A percentile compares a stretch with the other conserved stretches of the same genome.
Evolutionary conservation across 2,797 vertebrate species (phyloP).

Genomic region (Sciaenops ocellatus): DNA sequence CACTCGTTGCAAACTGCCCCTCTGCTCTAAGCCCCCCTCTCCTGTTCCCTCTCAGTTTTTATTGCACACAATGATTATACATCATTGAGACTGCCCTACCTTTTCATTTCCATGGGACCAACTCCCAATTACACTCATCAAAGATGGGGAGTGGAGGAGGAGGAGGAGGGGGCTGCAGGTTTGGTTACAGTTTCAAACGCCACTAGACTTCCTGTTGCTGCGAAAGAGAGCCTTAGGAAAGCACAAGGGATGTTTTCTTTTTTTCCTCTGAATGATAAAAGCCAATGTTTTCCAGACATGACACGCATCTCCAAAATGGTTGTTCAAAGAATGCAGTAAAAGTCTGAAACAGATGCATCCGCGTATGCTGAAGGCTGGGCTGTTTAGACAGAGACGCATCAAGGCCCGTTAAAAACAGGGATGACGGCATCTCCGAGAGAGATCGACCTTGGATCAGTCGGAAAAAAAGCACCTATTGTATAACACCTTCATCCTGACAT

Average conservation of each 20-base stretch:
- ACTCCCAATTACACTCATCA: conserved; percentile 75
- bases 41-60: conserved; percentile 58
- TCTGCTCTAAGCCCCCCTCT: neutral
- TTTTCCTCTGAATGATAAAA: conserved; percentile 67
- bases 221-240: conserved; percentile 51
- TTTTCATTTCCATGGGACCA: conserved; percentile 77
- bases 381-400: conserved; percentile 33
- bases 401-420: conserved; percentile 6
- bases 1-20: neutral
- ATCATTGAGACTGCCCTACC: conserved; percentile 70
- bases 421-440: conserved; percentile 1
- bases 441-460: neutral
- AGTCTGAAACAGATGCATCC: conserved; percentile 44
- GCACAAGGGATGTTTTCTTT: conserved; percentile 45
- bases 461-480: conserved; percentile 16
- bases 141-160: conserved; percentile 52
- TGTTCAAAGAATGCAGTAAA: conserved; percentile 55
- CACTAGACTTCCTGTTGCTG: conserved; percentile 68
- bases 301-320: conserved; percentile 59
- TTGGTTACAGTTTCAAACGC: conserved; percentile 71
- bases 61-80: conserved; percentile 72
- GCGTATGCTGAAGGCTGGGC: neutral
- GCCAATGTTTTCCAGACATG: conserved; percentile 69
- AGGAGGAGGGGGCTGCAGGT: conserved; percentile 15
- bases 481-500: conserved; percentile 8